Evolutionary conservation across 2,888 invertebrate species (phyloP).

Genomic region (Cephus sareptanus): DNA sequence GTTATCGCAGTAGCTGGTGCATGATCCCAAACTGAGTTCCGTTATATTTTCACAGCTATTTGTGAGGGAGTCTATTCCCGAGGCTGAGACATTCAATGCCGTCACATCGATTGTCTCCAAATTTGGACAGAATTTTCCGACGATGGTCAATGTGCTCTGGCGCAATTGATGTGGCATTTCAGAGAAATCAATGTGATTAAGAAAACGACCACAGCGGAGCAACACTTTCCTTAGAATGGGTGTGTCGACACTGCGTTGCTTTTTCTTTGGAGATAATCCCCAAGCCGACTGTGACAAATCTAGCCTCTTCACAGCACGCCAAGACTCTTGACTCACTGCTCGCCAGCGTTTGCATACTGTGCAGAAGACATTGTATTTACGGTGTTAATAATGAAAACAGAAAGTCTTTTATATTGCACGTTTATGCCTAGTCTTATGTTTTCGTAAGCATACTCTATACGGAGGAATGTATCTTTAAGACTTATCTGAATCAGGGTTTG

Average conservation of each 20-base stretch:
- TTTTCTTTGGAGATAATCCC: conserved; percentile 30
- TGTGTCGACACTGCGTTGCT: conserved; percentile 57
- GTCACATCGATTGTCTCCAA: conserved; percentile 68
- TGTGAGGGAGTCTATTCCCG: conserved; percentile 67
- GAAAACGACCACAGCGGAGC: conserved; percentile 67
- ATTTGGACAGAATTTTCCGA: conserved; percentile 71
- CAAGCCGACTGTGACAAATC: conserved; percentile 45
- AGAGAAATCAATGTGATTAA: conserved; percentile 69
- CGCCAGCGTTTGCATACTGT: conserved; percentile 71
- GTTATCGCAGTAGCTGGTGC: conserved; percentile 59
- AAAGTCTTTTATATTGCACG: background rate
- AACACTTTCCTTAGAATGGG: conserved; percentile 69
- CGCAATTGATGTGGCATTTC: conserved; percentile 67
- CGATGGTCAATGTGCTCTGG: conserved; percentile 69
- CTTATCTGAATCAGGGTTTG: background rate
- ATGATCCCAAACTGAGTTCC: conserved; percentile 67
- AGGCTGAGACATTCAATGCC: conserved; percentile 68
- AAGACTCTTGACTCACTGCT: conserved; percentile 67
- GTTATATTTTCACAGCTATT: conserved; percentile 68
- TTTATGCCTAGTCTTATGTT: background rate
- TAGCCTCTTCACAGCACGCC: conserved; percentile 62
- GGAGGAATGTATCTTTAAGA: background rate
- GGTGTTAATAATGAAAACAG: background rate
- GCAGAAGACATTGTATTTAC: background rate
- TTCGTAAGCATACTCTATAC: background rate